A percentile compares a stretch with the other conserved stretches of the same genome.
phyloP scores from a whole-genome alignment of 1,140 invertebrate species.

The Potamilus streckersoni region DNA sequence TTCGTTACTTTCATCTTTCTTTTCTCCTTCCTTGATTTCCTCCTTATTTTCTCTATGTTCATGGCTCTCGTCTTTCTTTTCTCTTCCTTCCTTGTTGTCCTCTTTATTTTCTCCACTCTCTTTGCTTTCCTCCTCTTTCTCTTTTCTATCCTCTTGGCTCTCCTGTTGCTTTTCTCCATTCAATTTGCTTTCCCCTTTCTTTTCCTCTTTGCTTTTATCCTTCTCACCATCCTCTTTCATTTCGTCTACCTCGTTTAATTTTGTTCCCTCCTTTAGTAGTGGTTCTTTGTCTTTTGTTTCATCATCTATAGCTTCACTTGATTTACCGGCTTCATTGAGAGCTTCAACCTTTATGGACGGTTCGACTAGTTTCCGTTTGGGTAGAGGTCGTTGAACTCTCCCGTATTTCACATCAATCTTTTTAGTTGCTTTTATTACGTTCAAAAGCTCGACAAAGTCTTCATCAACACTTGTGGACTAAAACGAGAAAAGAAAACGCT shows the following conservation, averaged over 20 bases:
- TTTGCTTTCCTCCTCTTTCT: conserved; percentile 7
- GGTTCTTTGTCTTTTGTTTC: not conserved
- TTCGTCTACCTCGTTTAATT: conserved; percentile 10
- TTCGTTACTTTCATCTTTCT: too few species aligned
- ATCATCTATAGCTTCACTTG: conserved; percentile 7
- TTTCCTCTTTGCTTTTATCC: not conserved
- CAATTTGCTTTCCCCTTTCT: not conserved
- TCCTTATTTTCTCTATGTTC: conserved; percentile 2
- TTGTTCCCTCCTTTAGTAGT: conserved; percentile 26
- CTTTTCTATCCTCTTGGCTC: conserved; percentile 1
- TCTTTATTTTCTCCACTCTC: conserved; percentile 15
- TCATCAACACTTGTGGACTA: conserved; percentile 35
- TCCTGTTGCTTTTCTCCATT: conserved; percentile 3
- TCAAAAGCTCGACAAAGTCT: conserved; percentile 18
- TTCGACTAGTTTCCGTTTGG: conserved; percentile 23
- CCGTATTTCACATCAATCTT: conserved; percentile 30
- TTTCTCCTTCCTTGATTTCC: too few species aligned
- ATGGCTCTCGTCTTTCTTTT: conserved; percentile 23
- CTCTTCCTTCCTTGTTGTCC: conserved; percentile 2
- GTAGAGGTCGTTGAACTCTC: conserved; percentile 19
- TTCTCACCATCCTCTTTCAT: not conserved
- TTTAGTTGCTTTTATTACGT: conserved; percentile 16
- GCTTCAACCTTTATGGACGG: conserved; percentile 10
- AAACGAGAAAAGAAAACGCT: not conserved
- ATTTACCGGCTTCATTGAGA: conserved; percentile 3